These are phyloP conservation scores for Zelleria hepariella DNA, from an alignment of 2,888 invertebrate species.

Conservation along the genomic window DNA sequence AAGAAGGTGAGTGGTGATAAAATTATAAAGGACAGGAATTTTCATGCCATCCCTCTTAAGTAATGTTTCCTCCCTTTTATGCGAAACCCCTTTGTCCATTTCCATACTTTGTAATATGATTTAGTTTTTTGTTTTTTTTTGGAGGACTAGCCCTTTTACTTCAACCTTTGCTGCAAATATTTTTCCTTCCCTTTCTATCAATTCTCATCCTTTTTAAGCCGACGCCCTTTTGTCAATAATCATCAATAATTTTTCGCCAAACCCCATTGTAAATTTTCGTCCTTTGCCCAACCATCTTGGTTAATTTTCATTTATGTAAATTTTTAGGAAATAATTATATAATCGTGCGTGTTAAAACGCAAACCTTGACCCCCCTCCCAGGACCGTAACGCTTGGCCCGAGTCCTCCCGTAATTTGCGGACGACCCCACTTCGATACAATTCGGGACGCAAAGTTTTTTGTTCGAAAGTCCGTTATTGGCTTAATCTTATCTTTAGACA, in stretches of 20 bases:
- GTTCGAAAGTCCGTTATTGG: too few species aligned
- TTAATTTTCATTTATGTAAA: neutral
- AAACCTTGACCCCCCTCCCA: neutral
- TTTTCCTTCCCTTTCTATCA: too few species aligned
- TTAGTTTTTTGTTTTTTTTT: too few species aligned
- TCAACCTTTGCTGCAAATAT: too few species aligned
- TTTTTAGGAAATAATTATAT: neutral
- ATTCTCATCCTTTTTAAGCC: too few species aligned
- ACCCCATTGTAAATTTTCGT: too few species aligned
- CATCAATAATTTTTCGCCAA: too few species aligned
- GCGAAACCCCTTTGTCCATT: neutral
- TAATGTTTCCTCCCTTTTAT: neutral
- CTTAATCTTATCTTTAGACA: too few species aligned
- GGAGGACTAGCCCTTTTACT: too few species aligned
- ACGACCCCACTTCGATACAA: neutral
- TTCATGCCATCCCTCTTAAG: neutral
- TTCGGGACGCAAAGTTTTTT: neutral
- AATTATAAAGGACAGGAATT: neutral
- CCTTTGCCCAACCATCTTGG: too few species aligned
- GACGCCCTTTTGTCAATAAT: too few species aligned
- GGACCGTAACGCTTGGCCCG: neutral
- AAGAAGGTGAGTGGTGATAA: constrained; percentile 70
- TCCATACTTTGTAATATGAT: neutral
- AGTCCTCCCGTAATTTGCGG: neutral
- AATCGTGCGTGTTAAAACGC: neutral